These are phyloP conservation scores for Amia ocellicauda DNA, from an alignment of 2,113 vertebrate genomes.

Conservation along the genomic window DNA sequence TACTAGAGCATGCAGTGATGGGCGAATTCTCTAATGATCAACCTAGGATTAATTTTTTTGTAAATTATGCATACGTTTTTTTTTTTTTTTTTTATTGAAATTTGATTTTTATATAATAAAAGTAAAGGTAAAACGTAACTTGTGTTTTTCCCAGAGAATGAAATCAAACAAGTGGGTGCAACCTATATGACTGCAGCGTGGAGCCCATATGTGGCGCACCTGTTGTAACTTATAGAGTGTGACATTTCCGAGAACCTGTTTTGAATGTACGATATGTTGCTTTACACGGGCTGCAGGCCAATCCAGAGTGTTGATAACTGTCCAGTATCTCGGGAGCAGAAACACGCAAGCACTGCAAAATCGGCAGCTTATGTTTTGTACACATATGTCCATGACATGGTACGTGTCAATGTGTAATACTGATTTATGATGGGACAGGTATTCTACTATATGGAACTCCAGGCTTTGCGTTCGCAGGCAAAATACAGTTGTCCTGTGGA, in stretches of 20 bases:
- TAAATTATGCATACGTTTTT: conserved; percentile 68
- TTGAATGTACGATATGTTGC: not conserved
- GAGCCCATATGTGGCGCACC: not conserved
- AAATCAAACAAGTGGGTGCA: not conserved
- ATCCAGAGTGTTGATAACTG: not conserved
- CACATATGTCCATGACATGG: not conserved
- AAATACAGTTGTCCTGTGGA: too few relatives aligned
- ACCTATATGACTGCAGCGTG: not conserved
- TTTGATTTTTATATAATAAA: conserved; percentile 66
- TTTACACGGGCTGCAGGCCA: not conserved
- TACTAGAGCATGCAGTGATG: conserved; percentile 57
- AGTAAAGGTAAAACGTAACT: conserved; percentile 35
- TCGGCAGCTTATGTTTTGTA: not conserved
- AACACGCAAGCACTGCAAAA: not conserved
- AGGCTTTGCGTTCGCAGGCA: too few relatives aligned
- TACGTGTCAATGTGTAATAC: not conserved
- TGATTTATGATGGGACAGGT: not conserved
- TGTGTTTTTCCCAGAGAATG: conserved; percentile 2
- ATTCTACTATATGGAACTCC: too few relatives aligned
- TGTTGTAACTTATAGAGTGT: not conserved
- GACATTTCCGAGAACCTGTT: not conserved
- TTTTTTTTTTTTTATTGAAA: conserved; percentile 62
- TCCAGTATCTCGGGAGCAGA: not conserved
- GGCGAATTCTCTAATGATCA: conserved; percentile 39
- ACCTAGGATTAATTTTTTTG: conserved; percentile 64